A percentile compares a stretch with the other conserved stretches of the same genome.
Evolutionary conservation across 2,797 vertebrate genomes (phyloP).

Genomic region (Intellagama lesueurii): DNA sequence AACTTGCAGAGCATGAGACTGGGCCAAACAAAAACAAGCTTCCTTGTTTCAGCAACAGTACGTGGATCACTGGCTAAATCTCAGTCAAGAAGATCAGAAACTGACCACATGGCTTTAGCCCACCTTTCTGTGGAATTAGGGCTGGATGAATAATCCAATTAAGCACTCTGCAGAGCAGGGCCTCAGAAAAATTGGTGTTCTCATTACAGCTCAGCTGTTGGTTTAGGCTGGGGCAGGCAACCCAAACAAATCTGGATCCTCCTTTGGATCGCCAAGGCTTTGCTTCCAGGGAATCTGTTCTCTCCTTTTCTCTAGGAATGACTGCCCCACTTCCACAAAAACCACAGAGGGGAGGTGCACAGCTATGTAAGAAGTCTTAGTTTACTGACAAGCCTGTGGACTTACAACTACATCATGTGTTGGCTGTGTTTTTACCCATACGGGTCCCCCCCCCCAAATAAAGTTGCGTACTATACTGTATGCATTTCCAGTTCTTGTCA

Average conservation of each 20-base stretch:
- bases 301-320: not conserved
- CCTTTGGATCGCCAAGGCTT: not conserved
- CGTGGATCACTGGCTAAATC: not conserved
- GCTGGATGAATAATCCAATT: not conserved
- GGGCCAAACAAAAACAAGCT: not conserved
- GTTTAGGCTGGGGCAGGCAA: constrained; percentile 4
- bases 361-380: not conserved
- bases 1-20: not conserved
- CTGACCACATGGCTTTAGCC: not conserved
- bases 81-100: not conserved
- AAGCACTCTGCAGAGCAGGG: not conserved
- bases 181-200: not conserved
- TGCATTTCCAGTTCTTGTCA: not conserved
- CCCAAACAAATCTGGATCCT: not conserved
- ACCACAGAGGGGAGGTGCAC: not conserved
- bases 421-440: not conserved
- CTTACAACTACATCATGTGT: not conserved
- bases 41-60: not conserved
- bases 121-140: not conserved
- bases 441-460: not conserved
- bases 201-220: not conserved
- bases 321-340: not conserved
- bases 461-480: too few species aligned
- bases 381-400: not conserved
- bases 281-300: not conserved